Base-by-base conservation (phyloP, 2,888 invertebrate species). In the Brachyptera putata region DNA sequence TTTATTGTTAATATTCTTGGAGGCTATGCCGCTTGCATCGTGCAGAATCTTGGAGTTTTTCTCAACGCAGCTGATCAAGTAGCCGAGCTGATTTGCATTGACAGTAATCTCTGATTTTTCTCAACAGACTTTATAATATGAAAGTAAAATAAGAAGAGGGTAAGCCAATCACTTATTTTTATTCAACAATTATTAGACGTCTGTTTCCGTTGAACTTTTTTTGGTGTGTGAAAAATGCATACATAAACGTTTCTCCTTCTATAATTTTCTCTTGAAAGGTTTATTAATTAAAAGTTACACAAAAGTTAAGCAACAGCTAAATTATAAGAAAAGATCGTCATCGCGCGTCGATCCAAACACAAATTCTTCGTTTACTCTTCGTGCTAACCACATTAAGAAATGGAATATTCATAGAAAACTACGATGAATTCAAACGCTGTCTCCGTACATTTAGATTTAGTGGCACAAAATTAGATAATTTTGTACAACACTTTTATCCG, bases 201-300 rank as follows among this genome's bases (percentile, higher is more conserved):
- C 30, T 30, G 30, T 30, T 11, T 30, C 30, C 5, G 5, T 39
- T n/a, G n/a, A n/a, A 41, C 18, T 56, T 53, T 58, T 55, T 58
- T 43, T 55, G n/a, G n/a, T n/a, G n/a, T 62, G 60, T 62, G 62
- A 62, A 62, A 60, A 62, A 60, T n/a, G n/a, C n/a, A n/a, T n/a
- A 57, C 62, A 62, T 62, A 21, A 50, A n/a, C 25, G 16, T 24
- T 22, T 37, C 4, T 57, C 49, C 39, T 3, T n/a, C 56, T 56
- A 62, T 39, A 48, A 18, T 21, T 43, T 57, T 57, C 30, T 18
- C n/a, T n/a, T n/a, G n/a, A n/a, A 30, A 21, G n/a, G 37, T 16
- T 24, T 50, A 57, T 62, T 62, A 60, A 62, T 62, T 62, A 62
- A 60, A 60, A 41, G 56, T 22, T 30, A 16, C n/a, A n/a, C n/a